Evolutionary conservation across 2,888 invertebrate species (phyloP).

Genomic region (Chymomyza procnemis): DNA sequence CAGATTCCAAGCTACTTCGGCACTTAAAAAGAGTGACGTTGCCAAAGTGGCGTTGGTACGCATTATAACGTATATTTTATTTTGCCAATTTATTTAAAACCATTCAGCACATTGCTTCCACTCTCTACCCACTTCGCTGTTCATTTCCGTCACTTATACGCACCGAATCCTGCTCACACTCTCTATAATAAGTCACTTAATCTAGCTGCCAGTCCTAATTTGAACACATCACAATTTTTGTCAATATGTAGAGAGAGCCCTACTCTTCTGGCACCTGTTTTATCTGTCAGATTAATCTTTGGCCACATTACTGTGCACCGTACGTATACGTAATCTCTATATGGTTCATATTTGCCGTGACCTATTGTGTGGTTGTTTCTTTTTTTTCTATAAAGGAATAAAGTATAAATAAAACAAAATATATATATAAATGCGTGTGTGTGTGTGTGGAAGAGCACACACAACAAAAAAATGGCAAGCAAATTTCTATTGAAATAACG

Average conservation of each 20-base stretch:
- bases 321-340: background rate
- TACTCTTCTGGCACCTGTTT: background rate
- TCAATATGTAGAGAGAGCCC: background rate
- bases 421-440: background rate
- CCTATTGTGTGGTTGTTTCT: too few species aligned
- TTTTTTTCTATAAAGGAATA: background rate
- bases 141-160: background rate
- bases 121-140: background rate
- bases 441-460: background rate
- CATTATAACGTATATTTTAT: too few species aligned
- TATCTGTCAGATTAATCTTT: background rate
- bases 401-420: background rate
- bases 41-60: too few species aligned
- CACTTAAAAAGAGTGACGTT: too few species aligned
- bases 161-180: background rate
- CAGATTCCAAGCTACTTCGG: too few species aligned
- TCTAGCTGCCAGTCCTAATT: background rate
- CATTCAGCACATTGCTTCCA: too few species aligned
- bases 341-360: background rate
- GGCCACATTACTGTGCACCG: background rate
- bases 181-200: background rate
- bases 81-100: background rate
- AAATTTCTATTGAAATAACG: background rate
- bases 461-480: background rate
- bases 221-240: background rate